Base-by-base conservation (phyloP, 1,140 invertebrate species). In the Drosophila sulfurigaster region DNA sequence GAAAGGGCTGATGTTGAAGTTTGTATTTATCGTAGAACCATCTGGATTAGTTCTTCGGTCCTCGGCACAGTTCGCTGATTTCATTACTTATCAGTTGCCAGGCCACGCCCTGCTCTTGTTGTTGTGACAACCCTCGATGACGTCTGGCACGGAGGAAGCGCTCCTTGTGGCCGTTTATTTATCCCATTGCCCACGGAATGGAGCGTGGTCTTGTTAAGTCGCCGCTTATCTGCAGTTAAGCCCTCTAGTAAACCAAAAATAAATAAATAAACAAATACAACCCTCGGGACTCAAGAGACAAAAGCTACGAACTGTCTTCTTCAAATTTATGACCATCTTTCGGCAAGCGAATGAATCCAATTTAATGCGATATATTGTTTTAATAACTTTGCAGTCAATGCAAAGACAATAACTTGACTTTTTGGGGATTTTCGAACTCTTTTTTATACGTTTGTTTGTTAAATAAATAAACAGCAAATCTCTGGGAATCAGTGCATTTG, bases 251-350 rank as follows among this genome's bases (percentile, higher is more conserved):
- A 88, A 67, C 56, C 86, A 74, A 87, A 25, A 89, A 81, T 75
- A 88, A 89, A 89, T 69, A 89, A 78, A 83, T 67, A 88, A 89
- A 89, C 72, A 89, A 78, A 83, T 67, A 35, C 81, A 85, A 83
- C 85, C 85, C 85, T 76, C 63, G 54, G 63, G 56, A 41, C 38
- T 59, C 7, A 6, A 45, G 38, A 41, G 11, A 41, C 38, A 41
- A 11, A 32, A 32, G 30, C 30, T 32, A 32, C 35, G 30, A 69
- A 41, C 41, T 75, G 56, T 75, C 70, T 59, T 66, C 67, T 46
- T 60, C 25, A 75, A 68, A 77, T 86, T 86, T 87, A 86, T 86
- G 67, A 73, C 60, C 79, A 56, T 60, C 16, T 28, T 38, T 32
- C 8, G 15, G 15, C 43, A 11, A 15, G 16, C 28, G 15, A 51